These are phyloP conservation scores for Coptotermes formosanus DNA, from an alignment of 1,140 invertebrate species.

Conservation along the genomic window DNA sequence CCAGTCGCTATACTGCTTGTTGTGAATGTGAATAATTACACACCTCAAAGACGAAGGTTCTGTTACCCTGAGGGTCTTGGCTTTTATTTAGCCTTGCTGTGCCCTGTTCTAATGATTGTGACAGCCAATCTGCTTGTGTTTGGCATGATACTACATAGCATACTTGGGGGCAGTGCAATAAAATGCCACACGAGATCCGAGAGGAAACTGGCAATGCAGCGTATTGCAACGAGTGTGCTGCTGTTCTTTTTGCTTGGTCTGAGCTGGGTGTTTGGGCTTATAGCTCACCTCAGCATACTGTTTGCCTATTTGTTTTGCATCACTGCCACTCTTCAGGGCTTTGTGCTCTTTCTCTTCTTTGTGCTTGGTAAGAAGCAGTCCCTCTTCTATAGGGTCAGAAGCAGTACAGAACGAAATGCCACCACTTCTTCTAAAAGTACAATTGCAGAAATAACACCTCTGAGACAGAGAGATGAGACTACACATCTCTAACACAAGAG, in stretches of 20 bases:
- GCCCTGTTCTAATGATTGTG: slow-evolving; percentile 56
- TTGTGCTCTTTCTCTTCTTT: slow-evolving; percentile 64
- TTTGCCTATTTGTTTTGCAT: slow-evolving; percentile 62
- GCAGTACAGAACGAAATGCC: neutral
- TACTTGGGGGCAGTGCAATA: slow-evolving; percentile 47
- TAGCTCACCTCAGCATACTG: slow-evolving; percentile 52
- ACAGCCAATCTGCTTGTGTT: slow-evolving; percentile 56
- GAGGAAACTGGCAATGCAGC: slow-evolving; percentile 52
- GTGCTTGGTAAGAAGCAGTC: slow-evolving; percentile 59
- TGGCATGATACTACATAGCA: slow-evolving; percentile 54
- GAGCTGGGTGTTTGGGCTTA: slow-evolving; percentile 62
- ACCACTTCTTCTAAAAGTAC: neutral
- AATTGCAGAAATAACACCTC: neutral
- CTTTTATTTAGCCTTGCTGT: slow-evolving; percentile 53
- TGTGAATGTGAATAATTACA: slow-evolving; percentile 52
- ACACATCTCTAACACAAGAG: too few species aligned
- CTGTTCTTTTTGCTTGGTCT: slow-evolving; percentile 63
- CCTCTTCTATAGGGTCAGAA: slow-evolving; percentile 49
- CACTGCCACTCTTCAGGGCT: slow-evolving; percentile 61
- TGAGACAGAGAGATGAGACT: neutral
- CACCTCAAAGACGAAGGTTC: slow-evolving; percentile 40
- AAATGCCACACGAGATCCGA: slow-evolving; percentile 47
- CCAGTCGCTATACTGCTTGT: slow-evolving; percentile 52
- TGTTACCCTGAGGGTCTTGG: slow-evolving; percentile 45
- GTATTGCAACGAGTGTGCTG: slow-evolving; percentile 57